phyloP scores from a whole-genome alignment of 2,888 invertebrate species.

The Archaeoteleia sp. region DNA sequence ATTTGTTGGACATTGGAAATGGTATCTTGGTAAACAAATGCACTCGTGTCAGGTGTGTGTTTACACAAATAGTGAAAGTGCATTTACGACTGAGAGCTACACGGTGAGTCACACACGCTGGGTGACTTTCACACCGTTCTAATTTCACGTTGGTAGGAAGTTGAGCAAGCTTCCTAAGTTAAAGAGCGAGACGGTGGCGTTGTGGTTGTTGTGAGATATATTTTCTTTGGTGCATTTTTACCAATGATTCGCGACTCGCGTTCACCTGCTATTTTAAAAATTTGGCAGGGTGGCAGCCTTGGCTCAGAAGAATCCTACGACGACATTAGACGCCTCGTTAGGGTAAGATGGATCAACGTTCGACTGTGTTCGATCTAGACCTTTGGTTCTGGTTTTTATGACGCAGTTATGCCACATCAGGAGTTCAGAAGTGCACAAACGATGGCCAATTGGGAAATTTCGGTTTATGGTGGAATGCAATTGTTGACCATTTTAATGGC shows the following conservation, averaged over 20 bases:
- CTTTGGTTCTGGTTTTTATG: too few relatives aligned
- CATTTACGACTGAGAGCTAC: conserved; percentile 23
- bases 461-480: too few relatives aligned
- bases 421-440: too few relatives aligned
- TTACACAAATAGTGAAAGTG: conserved; percentile 38
- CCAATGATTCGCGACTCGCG: conserved; percentile 44
- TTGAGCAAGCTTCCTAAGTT: not conserved
- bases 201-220: not conserved
- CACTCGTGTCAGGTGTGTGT: too few relatives aligned
- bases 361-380: too few relatives aligned
- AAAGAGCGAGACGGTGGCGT: not conserved
- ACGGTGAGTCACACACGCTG: conserved; percentile 39
- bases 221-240: too few relatives aligned
- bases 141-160: too few relatives aligned
- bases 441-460: too few relatives aligned
- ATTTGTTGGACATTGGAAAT: too few relatives aligned
- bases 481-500: too few relatives aligned
- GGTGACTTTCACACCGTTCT: conserved; percentile 33
- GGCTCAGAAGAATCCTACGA: conserved; percentile 81
- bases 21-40: too few relatives aligned
- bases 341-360: conserved; percentile 74
- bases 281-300: conserved; percentile 78
- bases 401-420: too few relatives aligned
- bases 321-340: conserved; percentile 80
- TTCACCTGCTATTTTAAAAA: conserved; percentile 48